Conservation (phyloP, 2,113 vertebrate genomes). For the Plectropomus leopardus region DNA sequence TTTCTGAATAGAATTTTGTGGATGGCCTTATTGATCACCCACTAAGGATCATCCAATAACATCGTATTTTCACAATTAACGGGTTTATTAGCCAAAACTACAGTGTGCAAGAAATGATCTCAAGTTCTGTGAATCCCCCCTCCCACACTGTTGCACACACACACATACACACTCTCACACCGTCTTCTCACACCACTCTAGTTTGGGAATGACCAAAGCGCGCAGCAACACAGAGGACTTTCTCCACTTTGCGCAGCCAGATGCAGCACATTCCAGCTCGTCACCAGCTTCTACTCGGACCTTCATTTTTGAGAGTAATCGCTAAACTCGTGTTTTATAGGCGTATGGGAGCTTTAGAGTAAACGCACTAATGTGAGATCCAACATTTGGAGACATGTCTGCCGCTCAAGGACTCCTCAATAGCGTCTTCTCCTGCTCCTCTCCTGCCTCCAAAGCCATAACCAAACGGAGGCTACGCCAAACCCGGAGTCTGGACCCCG, state of each 20-base stretch:
- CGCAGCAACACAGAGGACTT: slow-evolving; percentile 22
- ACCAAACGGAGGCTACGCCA: slow-evolving; percentile 91
- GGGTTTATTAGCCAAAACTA: background rate
- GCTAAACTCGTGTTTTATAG: background rate
- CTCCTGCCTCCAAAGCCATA: slow-evolving; percentile 87
- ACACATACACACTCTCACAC: slow-evolving; percentile 5
- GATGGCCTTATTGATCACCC: background rate
- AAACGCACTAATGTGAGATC: slow-evolving; percentile 44
- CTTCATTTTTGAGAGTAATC: slow-evolving; percentile 10
- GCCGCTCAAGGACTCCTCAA: slow-evolving; percentile 90
- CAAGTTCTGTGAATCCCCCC: slow-evolving; percentile 29
- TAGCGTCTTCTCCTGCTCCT: slow-evolving; percentile 93
- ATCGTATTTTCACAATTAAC: background rate
- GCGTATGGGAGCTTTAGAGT: background rate
- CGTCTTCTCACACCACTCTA: slow-evolving; percentile 40
- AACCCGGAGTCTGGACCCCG: slow-evolving; percentile 92
- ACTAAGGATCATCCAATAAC: background rate
- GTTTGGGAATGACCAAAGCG: slow-evolving; percentile 39
- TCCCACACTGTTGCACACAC: slow-evolving; percentile 22
- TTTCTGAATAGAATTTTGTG: slow-evolving; percentile 12
- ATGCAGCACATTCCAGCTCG: slow-evolving; percentile 30
- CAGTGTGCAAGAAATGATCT: background rate
- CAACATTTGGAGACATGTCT: slow-evolving; percentile 76
- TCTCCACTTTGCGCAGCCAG: slow-evolving; percentile 43
- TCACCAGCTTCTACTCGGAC: background rate